Base-by-base conservation (phyloP, 2,797 vertebrate genomes). In the Crypturellus tataupa region DNA sequence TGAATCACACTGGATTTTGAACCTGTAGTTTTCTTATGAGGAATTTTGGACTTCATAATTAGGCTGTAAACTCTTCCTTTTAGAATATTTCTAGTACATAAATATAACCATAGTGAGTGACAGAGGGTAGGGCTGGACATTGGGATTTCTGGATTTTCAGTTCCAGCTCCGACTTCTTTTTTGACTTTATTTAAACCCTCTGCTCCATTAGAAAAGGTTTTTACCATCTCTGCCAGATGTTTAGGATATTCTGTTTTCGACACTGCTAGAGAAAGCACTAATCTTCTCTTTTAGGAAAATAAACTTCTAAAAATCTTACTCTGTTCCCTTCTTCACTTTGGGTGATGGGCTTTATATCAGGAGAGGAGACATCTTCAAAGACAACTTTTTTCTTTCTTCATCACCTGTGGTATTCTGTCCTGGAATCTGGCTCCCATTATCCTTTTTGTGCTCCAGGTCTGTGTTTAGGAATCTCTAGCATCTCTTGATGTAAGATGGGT, bases 271-370 rank as follows among this genome's bases (percentile, higher is more conserved):
- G 68, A 72, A 89, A 97, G 29, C 64, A 95, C 91, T 97, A 95
- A 97, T 93, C 51, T 87, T 77, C 93, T 95, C 89, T 88, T 96
- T 93, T 91, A 92, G 86, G 90, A 91, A 94, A 97, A 25, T 25
- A 12, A 51, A 95, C 83, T 79, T 96, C 95, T 91, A 96, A 93
- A 95, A 92, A 71, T 93, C 95, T 96, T 95, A 91, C 47, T 92
- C 67, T 97, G 53, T 80, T 88, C 53, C n/a, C 75, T 96, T 96
- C 84, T 93, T 94, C 92, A 78, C 88, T 97, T 92, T 96, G 97
- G 98, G 97, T 98, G 98, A 97, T 86, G 98, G 98, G 96, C 77
- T 87, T 95, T 95, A 33, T 92, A 47, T 94, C 94, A 80, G 46
- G 79, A 91, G 85, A 95, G 79, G 88, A 80, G 10, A 60, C 77